phyloP scores from a whole-genome alignment of 2,888 invertebrate genomes.

The Odontocolon sp. region DNA sequence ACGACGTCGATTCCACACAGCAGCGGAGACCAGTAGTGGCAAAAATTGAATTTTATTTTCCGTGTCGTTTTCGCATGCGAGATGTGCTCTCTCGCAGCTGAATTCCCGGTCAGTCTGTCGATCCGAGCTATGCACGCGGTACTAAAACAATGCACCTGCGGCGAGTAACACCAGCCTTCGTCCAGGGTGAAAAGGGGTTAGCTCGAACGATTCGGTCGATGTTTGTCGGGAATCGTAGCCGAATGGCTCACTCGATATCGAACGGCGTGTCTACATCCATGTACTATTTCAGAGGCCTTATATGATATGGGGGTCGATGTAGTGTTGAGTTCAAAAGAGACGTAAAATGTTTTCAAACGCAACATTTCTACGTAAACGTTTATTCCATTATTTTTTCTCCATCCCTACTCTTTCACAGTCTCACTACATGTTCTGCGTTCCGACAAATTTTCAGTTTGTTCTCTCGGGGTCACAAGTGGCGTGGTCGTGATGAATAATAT shows the following conservation, averaged over 20 bases:
- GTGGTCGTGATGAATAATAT: conserved; percentile 16
- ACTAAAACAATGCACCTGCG: conserved; percentile 42
- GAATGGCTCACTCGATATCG: conserved; percentile 11
- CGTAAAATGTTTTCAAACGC: conserved; percentile 14
- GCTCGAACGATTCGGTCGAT: conserved; percentile 45
- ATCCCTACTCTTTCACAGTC: neutral
- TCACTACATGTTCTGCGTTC: neutral
- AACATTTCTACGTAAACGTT: conserved; percentile 17
- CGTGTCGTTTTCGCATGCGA: conserved; percentile 10
- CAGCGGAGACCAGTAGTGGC: neutral
- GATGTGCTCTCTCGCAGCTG: neutral
- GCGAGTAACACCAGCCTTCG: conserved; percentile 45
- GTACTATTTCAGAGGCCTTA: too few relatives aligned
- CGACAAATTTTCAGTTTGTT: neutral
- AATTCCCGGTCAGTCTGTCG: neutral
- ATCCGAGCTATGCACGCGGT: conserved; percentile 5
- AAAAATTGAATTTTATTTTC: conserved; percentile 38
- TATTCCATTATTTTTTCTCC: neutral
- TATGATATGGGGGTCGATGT: neutral
- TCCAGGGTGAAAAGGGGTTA: conserved; percentile 43
- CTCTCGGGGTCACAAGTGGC: neutral
- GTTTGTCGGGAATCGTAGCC: conserved; percentile 31
- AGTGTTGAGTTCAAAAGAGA: neutral
- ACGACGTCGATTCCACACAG: conserved; percentile 8
- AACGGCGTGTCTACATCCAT: too few relatives aligned